A percentile compares a stretch with the other conserved stretches of the same genome.
phyloP scores from a whole-genome alignment of 2,113 vertebrate species.

The Indicator indicator region DNA sequence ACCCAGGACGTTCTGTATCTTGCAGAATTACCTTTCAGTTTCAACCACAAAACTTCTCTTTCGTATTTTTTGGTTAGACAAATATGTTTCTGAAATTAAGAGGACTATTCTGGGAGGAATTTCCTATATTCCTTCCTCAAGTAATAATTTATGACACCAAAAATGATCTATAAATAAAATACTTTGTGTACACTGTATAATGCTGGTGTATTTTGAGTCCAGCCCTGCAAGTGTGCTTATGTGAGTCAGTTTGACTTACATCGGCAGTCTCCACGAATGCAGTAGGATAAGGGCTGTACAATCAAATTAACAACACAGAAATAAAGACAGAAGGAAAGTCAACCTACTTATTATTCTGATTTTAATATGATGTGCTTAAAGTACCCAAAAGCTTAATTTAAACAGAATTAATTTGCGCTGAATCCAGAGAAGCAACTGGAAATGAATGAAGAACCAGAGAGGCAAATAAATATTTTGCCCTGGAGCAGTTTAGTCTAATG shows the following conservation, averaged over 20 bases:
- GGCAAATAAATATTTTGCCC: constrained; percentile 73
- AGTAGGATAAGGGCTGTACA: background rate
- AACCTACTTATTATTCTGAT: constrained; percentile 48
- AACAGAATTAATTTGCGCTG: constrained; percentile 40
- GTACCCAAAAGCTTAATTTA: constrained; percentile 55
- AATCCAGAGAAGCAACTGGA: constrained; percentile 58
- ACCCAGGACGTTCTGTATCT: background rate
- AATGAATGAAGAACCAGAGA: constrained; percentile 35
- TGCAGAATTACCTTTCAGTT: constrained; percentile 35
- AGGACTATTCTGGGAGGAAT: constrained; percentile 42
- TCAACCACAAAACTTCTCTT: constrained; percentile 18
- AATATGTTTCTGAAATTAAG: constrained; percentile 44
- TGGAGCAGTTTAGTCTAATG: constrained; percentile 56
- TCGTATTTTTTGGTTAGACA: constrained; percentile 3
- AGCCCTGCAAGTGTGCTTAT: background rate
- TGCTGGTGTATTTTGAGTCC: background rate
- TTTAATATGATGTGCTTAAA: constrained; percentile 56
- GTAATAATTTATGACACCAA: constrained; percentile 3
- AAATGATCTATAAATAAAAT: constrained; percentile 20
- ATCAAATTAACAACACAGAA: constrained; percentile 48
- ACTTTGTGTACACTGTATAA: background rate
- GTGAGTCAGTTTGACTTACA: background rate
- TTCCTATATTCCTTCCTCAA: constrained; percentile 13
- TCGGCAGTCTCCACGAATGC: background rate
- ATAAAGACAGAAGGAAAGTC: constrained; percentile 53